phyloP scores from a whole-genome alignment of 2,113 vertebrate genomes.

The Collichthys lucidus region DNA sequence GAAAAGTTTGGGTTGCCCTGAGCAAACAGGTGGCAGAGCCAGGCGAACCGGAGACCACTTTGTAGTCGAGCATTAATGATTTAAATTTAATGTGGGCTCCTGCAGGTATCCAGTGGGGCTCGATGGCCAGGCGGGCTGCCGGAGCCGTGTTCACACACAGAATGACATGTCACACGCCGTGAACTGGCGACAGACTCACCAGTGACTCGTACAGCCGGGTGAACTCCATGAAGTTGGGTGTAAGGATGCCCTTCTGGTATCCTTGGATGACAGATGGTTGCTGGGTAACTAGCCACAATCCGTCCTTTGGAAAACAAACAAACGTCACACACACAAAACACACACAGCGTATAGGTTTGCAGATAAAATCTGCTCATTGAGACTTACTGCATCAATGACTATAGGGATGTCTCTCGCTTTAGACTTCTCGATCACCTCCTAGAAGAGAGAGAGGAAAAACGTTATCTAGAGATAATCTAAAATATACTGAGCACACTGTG shows the following conservation, averaged over 20 bases:
- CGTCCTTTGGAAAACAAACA: conserved; percentile 86
- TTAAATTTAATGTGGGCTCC: too few species aligned
- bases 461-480: background rate
- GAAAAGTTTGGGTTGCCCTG: too few species aligned
- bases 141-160: background rate
- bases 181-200: conserved; percentile 82
- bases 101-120: too few species aligned
- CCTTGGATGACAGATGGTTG: conserved; percentile 93
- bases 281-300: conserved; percentile 94
- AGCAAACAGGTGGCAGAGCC: too few species aligned
- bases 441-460: conserved; percentile 32
- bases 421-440: conserved; percentile 93
- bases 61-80: too few species aligned
- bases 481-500: background rate
- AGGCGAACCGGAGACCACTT: too few species aligned
- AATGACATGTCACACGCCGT: background rate
- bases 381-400: conserved; percentile 94
- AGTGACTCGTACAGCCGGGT: conserved; percentile 91
- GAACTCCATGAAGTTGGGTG: conserved; percentile 96
- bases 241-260: conserved; percentile 92
- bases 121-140: too few species aligned
- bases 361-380: conserved; percentile 27
- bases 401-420: conserved; percentile 92
- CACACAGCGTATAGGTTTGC: conserved; percentile 1
- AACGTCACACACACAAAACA: conserved; percentile 1